Conservation (phyloP, 2,888 invertebrate species). For the Philereme vetulata region DNA sequence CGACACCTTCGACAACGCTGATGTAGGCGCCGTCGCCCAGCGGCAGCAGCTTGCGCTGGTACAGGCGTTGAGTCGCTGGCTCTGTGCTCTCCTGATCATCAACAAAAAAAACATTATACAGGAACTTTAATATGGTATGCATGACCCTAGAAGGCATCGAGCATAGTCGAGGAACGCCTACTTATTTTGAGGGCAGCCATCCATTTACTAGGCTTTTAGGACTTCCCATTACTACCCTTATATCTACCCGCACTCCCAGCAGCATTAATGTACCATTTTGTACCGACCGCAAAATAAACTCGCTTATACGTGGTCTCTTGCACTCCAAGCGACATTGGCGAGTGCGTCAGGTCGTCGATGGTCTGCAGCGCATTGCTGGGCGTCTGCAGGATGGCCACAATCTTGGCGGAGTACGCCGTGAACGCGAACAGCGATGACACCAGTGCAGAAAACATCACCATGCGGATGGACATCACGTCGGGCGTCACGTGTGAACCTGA, state of each 20-base stretch:
- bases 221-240: too few relatives aligned
- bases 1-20: conserved; percentile 80
- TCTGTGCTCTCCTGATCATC: conserved; percentile 78
- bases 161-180: too few relatives aligned
- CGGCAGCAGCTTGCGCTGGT: conserved; percentile 81
- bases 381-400: conserved; percentile 85
- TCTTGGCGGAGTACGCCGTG: conserved; percentile 87
- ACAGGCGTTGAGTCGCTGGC: conserved; percentile 77
- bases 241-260: too few relatives aligned
- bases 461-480: conserved; percentile 73
- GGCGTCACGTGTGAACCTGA: conserved; percentile 76
- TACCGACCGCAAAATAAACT: conserved; percentile 78
- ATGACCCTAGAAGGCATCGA: too few relatives aligned
- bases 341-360: conserved; percentile 80
- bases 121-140: too few relatives aligned
- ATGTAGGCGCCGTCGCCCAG: conserved; percentile 81
- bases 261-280: too few relatives aligned
- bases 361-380: conserved; percentile 84
- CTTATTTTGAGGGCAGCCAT: too few relatives aligned
- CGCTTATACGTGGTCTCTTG: conserved; percentile 85
- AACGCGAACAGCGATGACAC: conserved; percentile 83
- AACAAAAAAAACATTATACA: not conserved
- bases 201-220: too few relatives aligned
- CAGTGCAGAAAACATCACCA: conserved; percentile 82
- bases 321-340: conserved; percentile 82